Conservation (phyloP, 2,113 vertebrate species). For the Chaetura pelagica region DNA sequence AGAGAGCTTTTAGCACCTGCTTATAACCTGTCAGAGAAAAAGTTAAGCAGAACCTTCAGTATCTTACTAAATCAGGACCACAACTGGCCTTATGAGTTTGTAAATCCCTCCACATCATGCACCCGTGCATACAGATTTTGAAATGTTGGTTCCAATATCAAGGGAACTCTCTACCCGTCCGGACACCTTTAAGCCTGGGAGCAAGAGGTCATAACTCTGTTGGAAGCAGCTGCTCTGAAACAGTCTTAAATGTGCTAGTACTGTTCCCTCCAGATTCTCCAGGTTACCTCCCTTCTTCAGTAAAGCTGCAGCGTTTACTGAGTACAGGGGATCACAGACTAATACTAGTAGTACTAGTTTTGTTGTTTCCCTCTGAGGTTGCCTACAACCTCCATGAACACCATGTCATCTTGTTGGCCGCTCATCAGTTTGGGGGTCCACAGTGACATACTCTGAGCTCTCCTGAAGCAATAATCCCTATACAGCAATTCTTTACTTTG, state of each 20-base stretch:
- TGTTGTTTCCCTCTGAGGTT: background rate
- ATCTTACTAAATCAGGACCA: background rate
- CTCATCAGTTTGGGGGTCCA: background rate
- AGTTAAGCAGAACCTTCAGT: background rate
- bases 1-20: constrained; percentile 14
- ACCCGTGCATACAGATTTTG: background rate
- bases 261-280: background rate
- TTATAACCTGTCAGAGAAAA: constrained; percentile 12
- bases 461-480: background rate
- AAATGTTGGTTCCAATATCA: background rate
- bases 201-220: background rate
- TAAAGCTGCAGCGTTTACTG: background rate
- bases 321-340: background rate
- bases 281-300: background rate
- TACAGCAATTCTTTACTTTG: background rate
- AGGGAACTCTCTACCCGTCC: background rate
- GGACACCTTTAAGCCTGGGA: background rate
- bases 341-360: background rate
- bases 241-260: background rate
- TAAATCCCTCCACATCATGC: background rate
- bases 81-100: background rate
- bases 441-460: background rate
- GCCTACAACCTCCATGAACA: background rate
- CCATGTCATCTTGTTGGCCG: fast-evolving
- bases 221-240: background rate